Base-by-base conservation (phyloP, 2,888 invertebrate species). In the Plebejus argus region DNA sequence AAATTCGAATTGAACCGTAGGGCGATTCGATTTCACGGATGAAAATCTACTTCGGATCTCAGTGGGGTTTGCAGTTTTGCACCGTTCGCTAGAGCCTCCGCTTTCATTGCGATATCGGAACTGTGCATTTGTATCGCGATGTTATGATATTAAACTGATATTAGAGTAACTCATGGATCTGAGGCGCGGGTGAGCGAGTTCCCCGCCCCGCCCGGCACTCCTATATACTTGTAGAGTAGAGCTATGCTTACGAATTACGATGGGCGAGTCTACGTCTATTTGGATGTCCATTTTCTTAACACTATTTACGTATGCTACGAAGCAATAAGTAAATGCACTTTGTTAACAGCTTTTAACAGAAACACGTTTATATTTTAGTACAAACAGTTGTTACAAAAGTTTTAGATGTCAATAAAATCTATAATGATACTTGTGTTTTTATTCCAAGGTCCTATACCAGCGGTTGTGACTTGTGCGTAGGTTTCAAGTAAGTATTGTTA, bases 361-460 rank as follows among this genome's bases (percentile, higher is more conserved):
- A 87, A 91, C 92, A 93, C 91, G 88, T 91, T 92, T 92, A 92
- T 92, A 93, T 93, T 91, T 93, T 93, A 93, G 92, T 93, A 93
- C 92, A 93, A 93, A 92, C 90, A 90, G 89, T 91, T 93, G 93
- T 92, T 92, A 92, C 86, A 87, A 91, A 91, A 88, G 88, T 91
- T 91, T 91, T 93, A 93, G 93, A 92, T 93, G 92, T 92, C 92
- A 94, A 93, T 93, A 93, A 93, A 93, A 88, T 83, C 79, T 77
- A 75, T 80, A 79, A 80, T 75, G 71, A 77, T 70, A 28, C 49
- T n/a, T 39, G 66, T 45, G 20, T 56, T 80, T 81, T 81, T 72
- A 58, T 77, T 77, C 23, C 28, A 15, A 33, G 6, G 15, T 66
- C 66, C 66, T 66, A 61, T 20, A 10, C 20, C 58, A 58, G 58